Percentiles rank a stretch among this genome's conserved stretches.
phyloP scores from a whole-genome alignment of 2,113 vertebrate genomes.

The Phoxinus phoxinus region DNA sequence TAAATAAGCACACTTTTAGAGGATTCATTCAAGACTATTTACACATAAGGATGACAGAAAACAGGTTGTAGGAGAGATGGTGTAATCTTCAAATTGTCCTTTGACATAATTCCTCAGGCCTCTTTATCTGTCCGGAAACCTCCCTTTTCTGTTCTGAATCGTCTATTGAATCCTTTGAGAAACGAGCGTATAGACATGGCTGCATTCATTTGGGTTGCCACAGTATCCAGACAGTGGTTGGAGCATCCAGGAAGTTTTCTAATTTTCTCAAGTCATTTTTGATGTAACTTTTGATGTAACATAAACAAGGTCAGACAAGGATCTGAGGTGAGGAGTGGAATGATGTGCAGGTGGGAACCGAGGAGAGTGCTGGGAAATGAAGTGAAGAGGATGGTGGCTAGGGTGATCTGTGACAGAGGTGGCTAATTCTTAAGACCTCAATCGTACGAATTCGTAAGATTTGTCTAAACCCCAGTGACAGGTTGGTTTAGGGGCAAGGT shows the following conservation, averaged over 20 bases:
- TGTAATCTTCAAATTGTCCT: neutral
- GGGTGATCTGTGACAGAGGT: no score
- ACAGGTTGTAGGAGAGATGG: neutral
- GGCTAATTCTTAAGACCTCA: no score
- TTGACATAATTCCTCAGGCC: neutral
- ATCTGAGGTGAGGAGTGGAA: no score
- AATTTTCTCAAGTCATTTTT: no score
- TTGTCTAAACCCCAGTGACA: no score
- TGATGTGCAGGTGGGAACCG: no score
- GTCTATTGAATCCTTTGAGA: slow-evolving; percentile 22
- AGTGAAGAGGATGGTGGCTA: no score
- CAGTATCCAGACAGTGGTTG: slow-evolving; percentile 23
- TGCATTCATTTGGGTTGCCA: slow-evolving; percentile 37
- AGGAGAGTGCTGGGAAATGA: no score
- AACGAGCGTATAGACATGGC: neutral
- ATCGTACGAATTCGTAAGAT: no score
- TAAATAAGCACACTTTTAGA: neutral
- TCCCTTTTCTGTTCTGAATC: slow-evolving; percentile 16
- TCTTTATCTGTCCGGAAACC: neutral
- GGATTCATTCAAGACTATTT: neutral
- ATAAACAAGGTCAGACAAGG: no score
- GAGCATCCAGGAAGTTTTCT: slow-evolving; percentile 17
- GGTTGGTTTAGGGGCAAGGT: no score
- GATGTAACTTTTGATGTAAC: no score
- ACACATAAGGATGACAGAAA: neutral